These are phyloP conservation scores for Acinonyx jubatus DNA, from an alignment of 2,113 vertebrate species.

Conservation along the genomic window DNA sequence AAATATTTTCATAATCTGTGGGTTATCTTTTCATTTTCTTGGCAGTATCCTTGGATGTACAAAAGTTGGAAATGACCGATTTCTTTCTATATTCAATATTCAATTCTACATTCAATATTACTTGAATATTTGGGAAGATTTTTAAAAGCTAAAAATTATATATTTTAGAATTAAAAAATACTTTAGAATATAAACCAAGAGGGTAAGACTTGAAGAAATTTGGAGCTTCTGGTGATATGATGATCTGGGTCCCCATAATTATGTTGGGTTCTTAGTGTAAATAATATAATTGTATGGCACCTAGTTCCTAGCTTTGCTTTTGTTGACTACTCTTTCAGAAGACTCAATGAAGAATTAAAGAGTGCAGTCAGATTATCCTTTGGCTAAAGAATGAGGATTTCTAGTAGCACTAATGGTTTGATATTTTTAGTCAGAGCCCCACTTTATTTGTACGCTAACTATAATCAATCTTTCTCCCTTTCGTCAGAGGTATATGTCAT, in stretches of 20 bases:
- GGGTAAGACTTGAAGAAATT: neutral
- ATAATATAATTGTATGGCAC: neutral
- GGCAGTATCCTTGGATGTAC: neutral
- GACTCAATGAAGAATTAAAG: neutral
- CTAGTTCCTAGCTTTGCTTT: neutral
- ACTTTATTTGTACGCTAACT: neutral
- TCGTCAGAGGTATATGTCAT: neutral
- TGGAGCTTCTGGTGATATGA: neutral
- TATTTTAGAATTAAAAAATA: slow-evolving; percentile 21
- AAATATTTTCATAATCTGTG: neutral
- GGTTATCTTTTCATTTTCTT: neutral
- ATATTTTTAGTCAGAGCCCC: neutral
- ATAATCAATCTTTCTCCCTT: neutral
- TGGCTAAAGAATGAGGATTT: slow-evolving; percentile 4
- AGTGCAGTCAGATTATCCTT: neutral
- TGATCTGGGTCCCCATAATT: neutral
- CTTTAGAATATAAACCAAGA: neutral
- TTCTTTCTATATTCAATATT: neutral
- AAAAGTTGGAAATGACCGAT: neutral
- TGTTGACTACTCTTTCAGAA: slow-evolving; percentile 5
- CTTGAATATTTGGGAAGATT: neutral
- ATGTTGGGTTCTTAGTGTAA: neutral
- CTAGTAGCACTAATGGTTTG: neutral
- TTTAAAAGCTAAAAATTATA: slow-evolving; percentile 2
- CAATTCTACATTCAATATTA: neutral